These are phyloP conservation scores for Pristionchus arcanus DNA, from an alignment of 2,888 invertebrate genomes.

Conservation along the genomic window DNA sequence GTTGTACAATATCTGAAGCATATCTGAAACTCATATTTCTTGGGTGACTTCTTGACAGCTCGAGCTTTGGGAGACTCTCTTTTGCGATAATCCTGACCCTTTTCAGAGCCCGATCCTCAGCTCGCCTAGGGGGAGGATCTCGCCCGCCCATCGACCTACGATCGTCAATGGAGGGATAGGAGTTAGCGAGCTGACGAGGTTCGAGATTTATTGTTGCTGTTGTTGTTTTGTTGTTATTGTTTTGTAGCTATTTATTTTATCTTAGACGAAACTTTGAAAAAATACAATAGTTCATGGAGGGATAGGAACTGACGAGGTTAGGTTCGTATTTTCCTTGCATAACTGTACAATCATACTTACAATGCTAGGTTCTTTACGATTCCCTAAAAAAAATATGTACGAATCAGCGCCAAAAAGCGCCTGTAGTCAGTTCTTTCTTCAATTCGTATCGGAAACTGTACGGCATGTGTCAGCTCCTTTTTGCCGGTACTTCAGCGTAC, in stretches of 20 bases:
- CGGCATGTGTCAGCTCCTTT: not conserved
- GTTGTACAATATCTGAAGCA: not conserved
- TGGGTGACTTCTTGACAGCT: too few species aligned
- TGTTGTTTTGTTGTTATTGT: too few species aligned
- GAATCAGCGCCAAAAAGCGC: not conserved
- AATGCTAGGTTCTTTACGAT: not conserved
- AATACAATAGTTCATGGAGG: slow-evolving; percentile 38
- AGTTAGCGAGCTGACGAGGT: slow-evolving; percentile 32
- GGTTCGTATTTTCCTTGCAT: not conserved
- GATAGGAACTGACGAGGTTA: not conserved
- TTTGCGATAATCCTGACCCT: not conserved
- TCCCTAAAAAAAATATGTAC: not conserved
- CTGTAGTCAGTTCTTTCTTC: not conserved
- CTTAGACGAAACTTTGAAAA: too few species aligned
- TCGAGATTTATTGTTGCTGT: too few species aligned
- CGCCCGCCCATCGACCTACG: slow-evolving; percentile 49
- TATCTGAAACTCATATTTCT: not conserved
- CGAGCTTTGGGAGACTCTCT: too few species aligned
- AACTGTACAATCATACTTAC: too few species aligned
- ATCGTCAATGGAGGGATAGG: slow-evolving; percentile 37
- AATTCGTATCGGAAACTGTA: not conserved
- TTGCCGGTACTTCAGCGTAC: not conserved
- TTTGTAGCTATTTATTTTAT: too few species aligned
- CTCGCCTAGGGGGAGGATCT: slow-evolving; percentile 21
- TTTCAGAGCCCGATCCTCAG: not conserved